Percentiles rank a stretch among this genome's conserved stretches.
These are phyloP conservation scores for Polymixis flavicincta DNA, from an alignment of 2,888 invertebrate species.

Conservation along the genomic window DNA sequence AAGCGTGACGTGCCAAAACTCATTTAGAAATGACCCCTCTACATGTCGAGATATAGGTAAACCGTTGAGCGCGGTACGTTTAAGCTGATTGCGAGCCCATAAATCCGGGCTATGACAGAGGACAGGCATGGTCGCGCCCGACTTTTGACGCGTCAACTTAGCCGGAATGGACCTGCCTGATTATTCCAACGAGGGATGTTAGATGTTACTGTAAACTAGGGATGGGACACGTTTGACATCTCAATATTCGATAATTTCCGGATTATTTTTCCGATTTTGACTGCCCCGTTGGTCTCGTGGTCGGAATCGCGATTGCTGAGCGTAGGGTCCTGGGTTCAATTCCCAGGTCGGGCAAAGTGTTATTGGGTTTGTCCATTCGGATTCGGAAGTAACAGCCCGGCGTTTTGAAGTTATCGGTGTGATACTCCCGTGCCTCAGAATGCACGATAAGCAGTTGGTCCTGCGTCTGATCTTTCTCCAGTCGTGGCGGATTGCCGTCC, in stretches of 20 bases:
- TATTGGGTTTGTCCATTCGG: no score
- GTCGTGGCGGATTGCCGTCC: no score
- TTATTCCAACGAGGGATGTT: conserved; percentile 42
- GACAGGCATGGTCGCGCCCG: conserved; percentile 40
- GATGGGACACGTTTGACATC: conserved; percentile 15
- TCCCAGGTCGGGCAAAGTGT: no score
- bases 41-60: conserved; percentile 40
- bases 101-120: conserved; percentile 61
- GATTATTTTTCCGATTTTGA: no score
- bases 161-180: conserved; percentile 47
- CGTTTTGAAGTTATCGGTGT: no score
- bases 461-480: no score
- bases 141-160: conserved; percentile 61
- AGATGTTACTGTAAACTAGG: conserved; percentile 35
- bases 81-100: conserved; percentile 61
- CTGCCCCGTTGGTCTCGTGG: no score
- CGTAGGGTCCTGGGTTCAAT: no score
- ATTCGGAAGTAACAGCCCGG: no score
- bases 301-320: no score
- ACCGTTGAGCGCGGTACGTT: conserved; percentile 37
- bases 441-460: no score
- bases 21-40: conserved; percentile 43
- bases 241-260: conserved; percentile 2
- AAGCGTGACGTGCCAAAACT: conserved; percentile 26
- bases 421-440: no score